Percentiles rank a stretch among this genome's conserved stretches.
phyloP scores from a whole-genome alignment of 1,140 invertebrate species.

The Lycorma delicatula region DNA sequence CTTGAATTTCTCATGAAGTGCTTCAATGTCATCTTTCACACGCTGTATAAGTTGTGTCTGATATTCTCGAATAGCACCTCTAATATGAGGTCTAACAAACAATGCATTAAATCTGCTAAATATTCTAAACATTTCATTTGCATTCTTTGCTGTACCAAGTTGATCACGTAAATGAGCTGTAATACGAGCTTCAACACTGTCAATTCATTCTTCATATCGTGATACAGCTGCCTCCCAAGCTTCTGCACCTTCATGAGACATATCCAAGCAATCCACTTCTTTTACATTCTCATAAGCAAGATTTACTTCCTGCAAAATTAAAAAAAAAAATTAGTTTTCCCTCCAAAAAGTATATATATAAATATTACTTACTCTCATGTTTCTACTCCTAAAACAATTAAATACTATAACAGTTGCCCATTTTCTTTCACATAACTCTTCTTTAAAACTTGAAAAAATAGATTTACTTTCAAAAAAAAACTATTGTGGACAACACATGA shows the following conservation, averaged over 20 bases:
- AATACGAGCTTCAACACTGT: conserved; percentile 80
- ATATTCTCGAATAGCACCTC: conserved; percentile 97
- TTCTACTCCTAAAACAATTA: too few relatives aligned
- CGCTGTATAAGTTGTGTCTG: conserved; percentile 98
- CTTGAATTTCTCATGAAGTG: conserved; percentile 97
- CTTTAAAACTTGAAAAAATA: too few relatives aligned
- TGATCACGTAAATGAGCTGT: conserved; percentile 94
- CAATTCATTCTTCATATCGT: conserved; percentile 95
- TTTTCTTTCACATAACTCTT: too few relatives aligned
- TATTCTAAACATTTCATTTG: conserved; percentile 98
- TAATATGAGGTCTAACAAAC: conserved; percentile 96
- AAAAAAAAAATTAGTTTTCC: too few relatives aligned
- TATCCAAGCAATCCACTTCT: conserved; percentile 96
- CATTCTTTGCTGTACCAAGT: conserved; percentile 95
- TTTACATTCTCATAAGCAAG: conserved; percentile 98
- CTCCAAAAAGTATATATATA: too few relatives aligned
- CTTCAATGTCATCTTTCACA: conserved; percentile 98
- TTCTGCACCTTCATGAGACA: conserved; percentile 91
- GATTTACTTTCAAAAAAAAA: too few relatives aligned
- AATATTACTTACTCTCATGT: too few relatives aligned
- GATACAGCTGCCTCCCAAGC: conserved; percentile 94
- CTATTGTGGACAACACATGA: too few relatives aligned
- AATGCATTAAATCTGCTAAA: conserved; percentile 97
- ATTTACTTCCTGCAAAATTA: conserved; percentile 71
- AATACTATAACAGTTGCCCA: too few relatives aligned